Evolutionary conservation across 1,140 invertebrate species (phyloP).

Genomic region (Homalodisca vitripennis): DNA sequence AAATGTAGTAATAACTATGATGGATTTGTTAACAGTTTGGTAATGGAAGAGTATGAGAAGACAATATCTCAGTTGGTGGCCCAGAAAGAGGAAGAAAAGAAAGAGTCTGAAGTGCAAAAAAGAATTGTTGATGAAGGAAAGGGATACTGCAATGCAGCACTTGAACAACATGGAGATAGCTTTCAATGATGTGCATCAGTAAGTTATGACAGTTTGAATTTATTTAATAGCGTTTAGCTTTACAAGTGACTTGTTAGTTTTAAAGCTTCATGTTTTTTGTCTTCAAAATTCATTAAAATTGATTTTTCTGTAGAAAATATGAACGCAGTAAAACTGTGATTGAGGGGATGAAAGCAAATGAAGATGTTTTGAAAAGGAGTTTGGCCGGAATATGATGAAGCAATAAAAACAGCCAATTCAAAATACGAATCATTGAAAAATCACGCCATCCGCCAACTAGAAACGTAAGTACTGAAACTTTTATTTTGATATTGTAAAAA

Average conservation of each 20-base stretch:
- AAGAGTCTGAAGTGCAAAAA: constrained; percentile 52
- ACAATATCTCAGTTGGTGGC: constrained; percentile 61
- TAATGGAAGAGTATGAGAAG: constrained; percentile 64
- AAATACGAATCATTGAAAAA: constrained; percentile 59
- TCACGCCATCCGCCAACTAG: constrained; percentile 62
- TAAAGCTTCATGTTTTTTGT: no score
- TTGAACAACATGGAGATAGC: constrained; percentile 73
- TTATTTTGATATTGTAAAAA: no score
- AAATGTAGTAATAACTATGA: no score
- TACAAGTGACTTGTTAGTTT: no score
- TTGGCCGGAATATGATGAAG: constrained; percentile 58
- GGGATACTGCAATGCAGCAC: constrained; percentile 65
- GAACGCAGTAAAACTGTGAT: constrained; percentile 63
- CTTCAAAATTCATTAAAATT: constrained; percentile 36
- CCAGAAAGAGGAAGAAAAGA: constrained; percentile 57
- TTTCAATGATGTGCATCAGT: constrained; percentile 77
- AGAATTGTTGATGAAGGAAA: constrained; percentile 54
- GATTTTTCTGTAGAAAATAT: constrained; percentile 52
- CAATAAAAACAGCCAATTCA: constrained; percentile 58
- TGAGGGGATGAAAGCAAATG: constrained; percentile 63
- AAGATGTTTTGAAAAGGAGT: constrained; percentile 59
- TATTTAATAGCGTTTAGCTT: no score
- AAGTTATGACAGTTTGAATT: no score
- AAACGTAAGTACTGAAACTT: constrained; percentile 61
- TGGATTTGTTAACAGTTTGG: constrained; percentile 51